phyloP scores from a whole-genome alignment of 2,888 invertebrate species.

The Bruchidius siliquastri region DNA sequence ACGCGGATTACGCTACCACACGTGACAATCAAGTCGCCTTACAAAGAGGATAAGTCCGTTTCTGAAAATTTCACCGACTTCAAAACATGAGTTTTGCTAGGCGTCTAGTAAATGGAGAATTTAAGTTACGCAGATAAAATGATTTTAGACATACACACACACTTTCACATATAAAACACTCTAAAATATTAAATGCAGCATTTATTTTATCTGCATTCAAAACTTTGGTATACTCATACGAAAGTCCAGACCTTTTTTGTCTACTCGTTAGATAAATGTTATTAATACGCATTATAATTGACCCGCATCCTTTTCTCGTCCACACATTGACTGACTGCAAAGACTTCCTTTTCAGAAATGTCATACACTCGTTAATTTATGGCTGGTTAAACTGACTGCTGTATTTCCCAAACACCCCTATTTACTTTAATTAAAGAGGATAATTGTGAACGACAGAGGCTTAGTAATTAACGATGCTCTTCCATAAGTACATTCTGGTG shows the following conservation, averaged over 20 bases:
- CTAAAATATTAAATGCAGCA: no score
- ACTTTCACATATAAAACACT: no score
- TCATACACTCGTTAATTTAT: slow-evolving; percentile 16
- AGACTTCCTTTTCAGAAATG: slow-evolving; percentile 17
- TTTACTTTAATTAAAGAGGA: slow-evolving; percentile 25
- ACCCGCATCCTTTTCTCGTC: slow-evolving; percentile 31
- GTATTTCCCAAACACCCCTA: slow-evolving; percentile 29
- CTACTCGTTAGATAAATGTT: neutral
- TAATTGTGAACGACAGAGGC: slow-evolving; percentile 10
- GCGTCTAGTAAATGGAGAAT: no score
- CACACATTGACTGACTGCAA: slow-evolving; percentile 13
- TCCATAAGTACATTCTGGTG: neutral
- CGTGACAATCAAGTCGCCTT: slow-evolving; percentile 31
- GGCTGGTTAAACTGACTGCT: slow-evolving; percentile 15
- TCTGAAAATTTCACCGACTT: no score
- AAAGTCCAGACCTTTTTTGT: neutral
- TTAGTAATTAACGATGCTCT: slow-evolving; percentile 5
- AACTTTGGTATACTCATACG: no score
- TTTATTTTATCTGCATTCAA: no score
- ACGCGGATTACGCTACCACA: slow-evolving; percentile 44
- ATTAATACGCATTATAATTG: slow-evolving; percentile 30
- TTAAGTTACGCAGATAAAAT: no score
- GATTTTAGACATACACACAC: no score
- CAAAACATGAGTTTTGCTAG: no score
- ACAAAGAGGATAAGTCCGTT: neutral